A percentile compares a stretch with the other conserved stretches of the same genome.
Evolutionary conservation across 2,888 invertebrate genomes (phyloP).

Genomic region (Muscina levida): DNA sequence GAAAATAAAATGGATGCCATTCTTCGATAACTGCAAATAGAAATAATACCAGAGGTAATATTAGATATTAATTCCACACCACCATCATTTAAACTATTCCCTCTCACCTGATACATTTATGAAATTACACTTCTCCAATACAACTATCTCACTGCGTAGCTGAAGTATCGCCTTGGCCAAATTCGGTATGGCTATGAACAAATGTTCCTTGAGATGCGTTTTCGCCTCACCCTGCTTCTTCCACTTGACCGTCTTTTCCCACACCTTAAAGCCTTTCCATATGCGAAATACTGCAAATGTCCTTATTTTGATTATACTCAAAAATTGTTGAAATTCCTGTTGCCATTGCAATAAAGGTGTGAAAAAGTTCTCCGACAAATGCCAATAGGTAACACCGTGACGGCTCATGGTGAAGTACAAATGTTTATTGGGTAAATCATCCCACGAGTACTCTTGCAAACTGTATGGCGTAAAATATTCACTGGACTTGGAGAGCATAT

Average conservation of each 20-base stretch:
- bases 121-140: conserved; percentile 84
- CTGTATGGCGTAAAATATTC: conserved; percentile 89
- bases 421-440: conserved; percentile 83
- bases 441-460: conserved; percentile 87
- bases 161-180: conserved; percentile 86
- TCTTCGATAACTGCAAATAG: conserved; percentile 79
- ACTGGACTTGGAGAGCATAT: conserved; percentile 86
- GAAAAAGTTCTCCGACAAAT: conserved; percentile 87
- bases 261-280: conserved; percentile 91
- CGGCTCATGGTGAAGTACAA: conserved; percentile 91
- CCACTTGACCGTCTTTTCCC: conserved; percentile 87
- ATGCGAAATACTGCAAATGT: conserved; percentile 85
- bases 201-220: conserved; percentile 83
- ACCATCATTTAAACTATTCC: neutral
- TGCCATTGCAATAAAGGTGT: conserved; percentile 90
- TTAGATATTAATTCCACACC: neutral
- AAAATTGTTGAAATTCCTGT: conserved; percentile 89
- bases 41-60: neutral
- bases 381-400: conserved; percentile 90
- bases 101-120: conserved; percentile 81
- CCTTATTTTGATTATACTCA: conserved; percentile 87
- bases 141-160: conserved; percentile 85
- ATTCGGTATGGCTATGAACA: conserved; percentile 87
- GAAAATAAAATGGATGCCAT: conserved; percentile 84
- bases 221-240: conserved; percentile 84